Evolutionary conservation across 2,888 invertebrate genomes (phyloP), one percentile per base, ranked within the genome.

Genomic region (Tetheella fluctuosa): DNA sequence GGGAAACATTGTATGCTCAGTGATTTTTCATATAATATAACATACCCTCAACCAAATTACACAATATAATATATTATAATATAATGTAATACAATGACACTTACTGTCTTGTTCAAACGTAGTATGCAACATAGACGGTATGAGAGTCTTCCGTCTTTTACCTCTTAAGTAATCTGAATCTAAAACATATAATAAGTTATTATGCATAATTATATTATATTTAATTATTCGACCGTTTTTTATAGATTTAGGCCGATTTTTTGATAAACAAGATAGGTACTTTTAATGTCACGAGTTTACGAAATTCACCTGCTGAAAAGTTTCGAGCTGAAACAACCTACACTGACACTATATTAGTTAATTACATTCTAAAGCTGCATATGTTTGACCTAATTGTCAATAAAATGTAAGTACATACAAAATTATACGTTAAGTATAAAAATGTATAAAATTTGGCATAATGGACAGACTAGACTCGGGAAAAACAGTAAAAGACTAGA

Each of bases 31-130:
- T 17, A 30, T 60, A n/a, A 48, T 12, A 34, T 23, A 30, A 13
- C 8, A 15, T 23, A 6, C 52, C 53, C 63, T 58, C 59, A 60
- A 61, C 55, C 23, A 42, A 23, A 17, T 55, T 12, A 48, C 57
- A 23, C 58, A 57, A 60, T 62, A 62, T 53, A 57, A 30, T 61
- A 61, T 60, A 63, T 63, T 56, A 67, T 53, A 63, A 39, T 55
- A 70, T 59, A 57, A 30, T 59, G 59, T 52, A 67, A 67, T 54
- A 66, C 64, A 57, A 62, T 20, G 62, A 76, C 73, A 91, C 91
- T 91, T 90, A 91, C 91, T 86, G 68, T 89, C 90, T 64, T 77
- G 76, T 52, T 86, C 85, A 74, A 84, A 85, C 64, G 80, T 69
- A 64, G 64, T 54, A 53, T 70, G 72, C 60, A 77, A 68, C 64